phyloP scores from a whole-genome alignment of 2,113 vertebrate species.

The Phocoena sinus region DNA sequence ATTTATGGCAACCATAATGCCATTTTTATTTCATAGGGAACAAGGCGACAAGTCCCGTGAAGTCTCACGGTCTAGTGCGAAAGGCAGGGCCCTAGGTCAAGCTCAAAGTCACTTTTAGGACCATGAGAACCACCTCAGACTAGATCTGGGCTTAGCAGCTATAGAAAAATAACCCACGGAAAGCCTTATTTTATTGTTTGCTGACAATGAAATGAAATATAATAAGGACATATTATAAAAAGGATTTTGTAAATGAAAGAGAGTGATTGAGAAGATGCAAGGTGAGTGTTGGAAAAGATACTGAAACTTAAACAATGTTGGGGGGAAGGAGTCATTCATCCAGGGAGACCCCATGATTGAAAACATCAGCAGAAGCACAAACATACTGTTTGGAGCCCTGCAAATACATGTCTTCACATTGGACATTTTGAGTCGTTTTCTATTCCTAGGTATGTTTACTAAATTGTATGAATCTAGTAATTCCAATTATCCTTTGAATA shows the following conservation, averaged over 20 bases:
- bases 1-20: neutral
- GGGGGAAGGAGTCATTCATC: neutral
- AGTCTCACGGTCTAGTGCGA: neutral
- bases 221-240: neutral
- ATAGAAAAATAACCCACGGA: neutral
- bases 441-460: neutral
- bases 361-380: neutral
- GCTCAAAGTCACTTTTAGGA: neutral
- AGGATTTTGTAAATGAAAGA: neutral
- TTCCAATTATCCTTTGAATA: neutral
- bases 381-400: neutral
- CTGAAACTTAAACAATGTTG: neutral
- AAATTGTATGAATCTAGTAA: neutral
- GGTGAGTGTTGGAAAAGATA: neutral
- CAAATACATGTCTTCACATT: neutral
- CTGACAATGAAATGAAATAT: neutral
- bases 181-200: neutral
- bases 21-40: slow-evolving; percentile 21
- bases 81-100: neutral
- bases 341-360: neutral
- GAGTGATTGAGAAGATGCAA: neutral
- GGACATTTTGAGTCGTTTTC: neutral
- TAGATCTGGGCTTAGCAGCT: neutral
- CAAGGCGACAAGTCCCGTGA: neutral
- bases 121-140: neutral